Percentiles rank a stretch among this genome's conserved stretches.
phyloP scores from a whole-genome alignment of 2,888 invertebrate genomes.

The Hypomecis atomaria region DNA sequence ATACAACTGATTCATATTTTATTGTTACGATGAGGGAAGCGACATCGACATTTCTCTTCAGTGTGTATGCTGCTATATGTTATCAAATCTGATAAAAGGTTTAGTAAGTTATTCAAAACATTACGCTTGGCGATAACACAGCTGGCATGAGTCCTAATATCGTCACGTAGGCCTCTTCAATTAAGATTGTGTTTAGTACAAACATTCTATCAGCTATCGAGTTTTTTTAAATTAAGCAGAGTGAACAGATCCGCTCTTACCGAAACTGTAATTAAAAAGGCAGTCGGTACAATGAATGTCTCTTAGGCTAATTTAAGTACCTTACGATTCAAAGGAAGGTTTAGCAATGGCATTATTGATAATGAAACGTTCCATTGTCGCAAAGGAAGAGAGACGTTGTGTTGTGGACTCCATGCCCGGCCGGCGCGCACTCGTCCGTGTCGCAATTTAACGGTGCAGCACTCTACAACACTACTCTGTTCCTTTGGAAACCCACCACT shows the following conservation, averaged over 20 bases:
- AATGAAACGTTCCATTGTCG: constrained; percentile 63
- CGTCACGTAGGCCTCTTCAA: constrained; percentile 24
- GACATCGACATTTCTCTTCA: constrained; percentile 40
- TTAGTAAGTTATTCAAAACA: constrained; percentile 39
- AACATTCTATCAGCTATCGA: neutral
- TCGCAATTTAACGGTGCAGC: constrained; percentile 69
- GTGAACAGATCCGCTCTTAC: neutral
- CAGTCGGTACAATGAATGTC: constrained; percentile 12
- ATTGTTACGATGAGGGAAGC: constrained; percentile 30
- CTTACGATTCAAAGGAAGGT: constrained; percentile 40
- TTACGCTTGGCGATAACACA: constrained; percentile 28
- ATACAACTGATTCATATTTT: constrained; percentile 20
- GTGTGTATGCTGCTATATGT: constrained; percentile 25
- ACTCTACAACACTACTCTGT: constrained; percentile 63
- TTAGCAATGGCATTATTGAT: constrained; percentile 55
- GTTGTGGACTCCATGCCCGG: constrained; percentile 58
- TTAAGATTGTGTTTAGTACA: neutral
- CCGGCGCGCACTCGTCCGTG: constrained; percentile 60
- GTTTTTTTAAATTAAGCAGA: no score
- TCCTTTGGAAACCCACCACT: constrained; percentile 48
- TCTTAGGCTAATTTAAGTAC: constrained; percentile 33
- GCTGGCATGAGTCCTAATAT: constrained; percentile 1
- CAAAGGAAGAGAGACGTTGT: constrained; percentile 61
- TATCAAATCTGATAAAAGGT: constrained; percentile 44
- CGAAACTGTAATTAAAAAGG: constrained; percentile 1